phyloP scores from a whole-genome alignment of 2,888 invertebrate genomes.

The Watsonalla cultraria region DNA sequence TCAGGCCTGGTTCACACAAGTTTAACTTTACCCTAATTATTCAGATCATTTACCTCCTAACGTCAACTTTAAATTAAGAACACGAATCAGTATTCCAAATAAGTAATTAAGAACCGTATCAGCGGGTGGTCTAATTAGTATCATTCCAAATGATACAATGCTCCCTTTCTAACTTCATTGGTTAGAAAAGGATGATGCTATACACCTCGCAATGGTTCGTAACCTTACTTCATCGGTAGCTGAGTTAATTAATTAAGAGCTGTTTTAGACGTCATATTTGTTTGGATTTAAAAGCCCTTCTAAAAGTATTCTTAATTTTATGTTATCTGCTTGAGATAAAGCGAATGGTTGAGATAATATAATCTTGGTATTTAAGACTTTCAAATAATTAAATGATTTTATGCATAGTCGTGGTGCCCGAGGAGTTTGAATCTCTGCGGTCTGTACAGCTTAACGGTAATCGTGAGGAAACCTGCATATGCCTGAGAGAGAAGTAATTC shows the following conservation, averaged over 20 bases:
- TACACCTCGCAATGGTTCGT: constrained; percentile 11
- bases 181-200: constrained; percentile 19
- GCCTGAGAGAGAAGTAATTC: too few relatives aligned
- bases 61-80: constrained; percentile 17
- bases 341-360: too few relatives aligned
- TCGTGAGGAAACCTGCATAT: too few relatives aligned
- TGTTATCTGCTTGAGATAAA: neutral
- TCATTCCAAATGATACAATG: constrained; percentile 14
- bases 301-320: neutral
- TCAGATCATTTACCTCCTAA: constrained; percentile 5
- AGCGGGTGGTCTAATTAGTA: constrained; percentile 54
- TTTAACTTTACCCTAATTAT: neutral
- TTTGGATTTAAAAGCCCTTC: constrained; percentile 14
- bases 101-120: constrained; percentile 29
- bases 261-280: constrained; percentile 34
- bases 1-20: neutral
- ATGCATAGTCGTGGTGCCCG: too few relatives aligned
- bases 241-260: constrained; percentile 36
- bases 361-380: too few relatives aligned
- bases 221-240: constrained; percentile 19
- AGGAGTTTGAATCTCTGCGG: too few relatives aligned
- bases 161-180: constrained; percentile 10
- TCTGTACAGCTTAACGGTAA: too few relatives aligned
- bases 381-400: too few relatives aligned
- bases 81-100: constrained; percentile 18